Conservation (phyloP, 1,140 invertebrate genomes). For the Drosophila pallidifrons region DNA sequence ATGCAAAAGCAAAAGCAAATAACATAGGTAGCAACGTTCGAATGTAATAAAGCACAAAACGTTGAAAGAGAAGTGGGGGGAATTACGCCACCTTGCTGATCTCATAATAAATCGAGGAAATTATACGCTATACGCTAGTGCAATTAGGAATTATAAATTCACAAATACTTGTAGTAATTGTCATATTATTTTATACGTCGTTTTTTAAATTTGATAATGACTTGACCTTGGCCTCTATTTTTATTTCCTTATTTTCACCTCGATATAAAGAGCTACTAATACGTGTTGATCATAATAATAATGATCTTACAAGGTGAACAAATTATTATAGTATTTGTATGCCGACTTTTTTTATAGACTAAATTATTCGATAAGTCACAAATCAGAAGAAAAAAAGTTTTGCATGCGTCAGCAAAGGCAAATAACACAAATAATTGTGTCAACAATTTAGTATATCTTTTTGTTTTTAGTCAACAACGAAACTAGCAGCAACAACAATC, state of each 20-base stretch:
- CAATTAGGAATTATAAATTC: background rate
- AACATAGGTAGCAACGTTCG: too few species aligned
- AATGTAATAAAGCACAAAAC: too few species aligned
- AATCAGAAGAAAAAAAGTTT: slow-evolving; percentile 18
- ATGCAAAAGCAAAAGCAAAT: too few species aligned
- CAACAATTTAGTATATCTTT: slow-evolving; percentile 8
- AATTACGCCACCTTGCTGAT: slow-evolving; percentile 1
- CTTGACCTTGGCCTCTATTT: background rate
- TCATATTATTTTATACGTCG: background rate
- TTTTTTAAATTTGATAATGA: background rate
- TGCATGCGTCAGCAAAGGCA: slow-evolving; percentile 45
- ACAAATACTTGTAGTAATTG: too few species aligned
- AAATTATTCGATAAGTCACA: slow-evolving; percentile 12
- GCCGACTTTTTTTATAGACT: slow-evolving; percentile 1
- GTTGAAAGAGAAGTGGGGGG: too few species aligned
- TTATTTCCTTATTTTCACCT: background rate
- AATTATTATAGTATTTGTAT: background rate
- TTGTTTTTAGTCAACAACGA: slow-evolving; percentile 28
- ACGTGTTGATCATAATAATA: slow-evolving; percentile 6
- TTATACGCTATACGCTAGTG: background rate
- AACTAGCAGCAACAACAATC: slow-evolving; percentile 7
- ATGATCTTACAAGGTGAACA: slow-evolving; percentile 31
- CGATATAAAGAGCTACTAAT: background rate
- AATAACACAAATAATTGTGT: slow-evolving; percentile 7
- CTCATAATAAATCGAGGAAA: background rate